Percentiles rank a stretch among this genome's conserved stretches.
These are phyloP conservation scores for Petrocephalus schoutedeni DNA, from an alignment of 2,797 vertebrate species.

Conservation along the genomic window DNA sequence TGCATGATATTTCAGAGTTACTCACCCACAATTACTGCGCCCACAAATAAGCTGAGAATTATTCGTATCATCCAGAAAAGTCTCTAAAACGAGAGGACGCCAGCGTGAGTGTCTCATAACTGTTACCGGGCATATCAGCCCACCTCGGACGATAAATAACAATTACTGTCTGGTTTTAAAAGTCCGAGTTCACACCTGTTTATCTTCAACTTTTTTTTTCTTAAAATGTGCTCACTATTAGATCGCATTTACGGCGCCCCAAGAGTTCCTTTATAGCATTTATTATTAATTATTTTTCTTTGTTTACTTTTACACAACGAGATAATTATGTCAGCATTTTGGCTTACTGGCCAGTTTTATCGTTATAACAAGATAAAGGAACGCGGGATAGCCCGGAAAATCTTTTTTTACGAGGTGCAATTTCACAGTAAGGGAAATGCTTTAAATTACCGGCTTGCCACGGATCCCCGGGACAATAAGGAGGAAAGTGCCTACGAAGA, in stretches of 20 bases:
- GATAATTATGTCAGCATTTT: background rate
- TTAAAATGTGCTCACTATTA: background rate
- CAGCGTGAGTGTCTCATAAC: background rate
- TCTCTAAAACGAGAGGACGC: constrained; percentile 59
- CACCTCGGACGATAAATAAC: background rate
- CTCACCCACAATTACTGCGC: constrained; percentile 83
- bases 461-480: constrained; percentile 89
- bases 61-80: constrained; percentile 81
- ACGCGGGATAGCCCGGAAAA: background rate
- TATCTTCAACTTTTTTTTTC: background rate
- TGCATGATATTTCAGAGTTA: constrained; percentile 28
- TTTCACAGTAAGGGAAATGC: background rate
- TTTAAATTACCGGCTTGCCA: constrained; percentile 72
- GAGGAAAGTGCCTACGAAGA: constrained; percentile 70
- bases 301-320: background rate
- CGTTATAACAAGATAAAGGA: background rate
- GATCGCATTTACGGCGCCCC: background rate
- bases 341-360: background rate
- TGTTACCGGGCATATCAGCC: background rate
- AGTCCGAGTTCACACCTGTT: background rate
- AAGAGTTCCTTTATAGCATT: background rate
- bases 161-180: background rate
- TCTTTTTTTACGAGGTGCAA: background rate
- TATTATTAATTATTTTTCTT: background rate
- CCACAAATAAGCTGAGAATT: constrained; percentile 78